Base-by-base conservation (phyloP, 1,140 invertebrate species). In the Leguminivora glycinivorella region DNA sequence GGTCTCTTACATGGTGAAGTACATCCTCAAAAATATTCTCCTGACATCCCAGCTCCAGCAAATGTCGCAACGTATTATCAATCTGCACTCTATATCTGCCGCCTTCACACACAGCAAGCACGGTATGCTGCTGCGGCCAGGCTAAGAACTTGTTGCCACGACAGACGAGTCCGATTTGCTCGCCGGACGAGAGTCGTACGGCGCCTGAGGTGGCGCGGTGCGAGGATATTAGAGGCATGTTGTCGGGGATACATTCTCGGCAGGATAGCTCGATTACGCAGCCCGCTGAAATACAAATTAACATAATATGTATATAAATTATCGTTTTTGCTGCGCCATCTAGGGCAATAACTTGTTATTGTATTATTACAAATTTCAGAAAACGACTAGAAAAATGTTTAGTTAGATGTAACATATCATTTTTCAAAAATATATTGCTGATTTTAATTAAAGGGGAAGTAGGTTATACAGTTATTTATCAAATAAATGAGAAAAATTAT, bases 41-140 rank as follows among this genome's bases (percentile, higher is more conserved):
- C 79, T 90, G 86, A 72, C 91, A 92, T 72, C 89, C 89, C 12
- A 92, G 76, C 43, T 92, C 87, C 60, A 88, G 81, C 67, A 91
- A 66, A 52, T 85, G 82, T 0, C 80, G 77, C 34, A 85, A 68
- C 12, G 60, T 7, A 29, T 24, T 63, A 73, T 88, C 87, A 29
- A 73, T 73, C 9, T 56, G 47, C 69, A 88, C 74, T 34, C 83
- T 77, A 71, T 78, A 87, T 7, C 78, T 74, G 69, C 87, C 86
- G 14, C 69, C 81, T 72, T 89, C 82, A 80, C 91, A 92, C 17
- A 70, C 72, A 7, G 76, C 84, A 17, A 70, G 34, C 25, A 90
- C 68, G 5, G 68, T 47, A 43, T 77, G 77, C 19, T 22, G 75
- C 69, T 83, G 76, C 40, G 90, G 91, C 75, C 82, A 87, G 7